Evolutionary conservation across 2,797 vertebrate genomes (phyloP).

Genomic region (Lacerta bilineata): DNA sequence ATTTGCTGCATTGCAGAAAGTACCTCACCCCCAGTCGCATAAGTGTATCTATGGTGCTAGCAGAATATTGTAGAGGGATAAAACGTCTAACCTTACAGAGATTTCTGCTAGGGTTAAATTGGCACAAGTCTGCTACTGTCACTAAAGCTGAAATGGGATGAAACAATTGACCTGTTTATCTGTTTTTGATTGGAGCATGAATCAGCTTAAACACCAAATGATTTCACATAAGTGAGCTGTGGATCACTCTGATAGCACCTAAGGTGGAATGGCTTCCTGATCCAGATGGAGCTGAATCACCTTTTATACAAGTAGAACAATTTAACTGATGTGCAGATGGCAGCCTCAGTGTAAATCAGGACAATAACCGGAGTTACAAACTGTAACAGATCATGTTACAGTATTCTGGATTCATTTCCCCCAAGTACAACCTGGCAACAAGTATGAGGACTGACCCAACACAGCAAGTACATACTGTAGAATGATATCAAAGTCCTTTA

Average conservation of each 20-base stretch:
- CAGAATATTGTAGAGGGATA: too few species aligned
- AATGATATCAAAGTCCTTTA: neutral
- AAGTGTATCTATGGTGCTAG: too few species aligned
- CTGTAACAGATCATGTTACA: neutral
- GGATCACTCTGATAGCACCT: neutral
- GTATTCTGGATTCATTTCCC: neutral
- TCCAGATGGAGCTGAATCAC: neutral
- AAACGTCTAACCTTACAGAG: too few species aligned
- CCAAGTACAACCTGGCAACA: neutral
- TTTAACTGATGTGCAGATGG: neutral
- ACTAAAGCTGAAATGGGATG: constrained; percentile 6
- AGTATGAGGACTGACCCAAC: neutral
- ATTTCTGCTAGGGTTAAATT: neutral
- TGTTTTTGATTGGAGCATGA: neutral
- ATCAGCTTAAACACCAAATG: constrained; percentile 14
- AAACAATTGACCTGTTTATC: neutral
- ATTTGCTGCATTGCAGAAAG: too few species aligned
- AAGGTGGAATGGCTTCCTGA: neutral
- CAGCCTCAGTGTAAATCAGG: neutral
- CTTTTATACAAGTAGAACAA: neutral
- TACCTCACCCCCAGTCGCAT: too few species aligned
- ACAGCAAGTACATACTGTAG: neutral
- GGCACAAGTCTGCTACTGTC: neutral
- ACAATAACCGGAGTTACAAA: neutral
- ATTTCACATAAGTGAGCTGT: neutral